Evolutionary conservation across 2,113 vertebrate species (phyloP).

Genomic region (Solea senegalensis): DNA sequence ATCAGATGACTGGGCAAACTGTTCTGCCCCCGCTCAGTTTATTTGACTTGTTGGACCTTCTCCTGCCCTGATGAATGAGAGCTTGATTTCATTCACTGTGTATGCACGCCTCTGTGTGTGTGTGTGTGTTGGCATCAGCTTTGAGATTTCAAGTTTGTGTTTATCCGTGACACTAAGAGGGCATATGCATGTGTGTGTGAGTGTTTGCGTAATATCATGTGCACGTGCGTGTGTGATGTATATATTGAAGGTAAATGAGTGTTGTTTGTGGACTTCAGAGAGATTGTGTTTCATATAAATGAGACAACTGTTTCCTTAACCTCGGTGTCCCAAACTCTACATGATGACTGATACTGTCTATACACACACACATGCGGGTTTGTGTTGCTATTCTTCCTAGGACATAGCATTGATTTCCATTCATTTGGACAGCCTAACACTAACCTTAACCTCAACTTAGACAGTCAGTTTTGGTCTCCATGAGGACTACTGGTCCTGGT

Average conservation of each 20-base stretch:
- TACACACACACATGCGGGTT: constrained; percentile 28
- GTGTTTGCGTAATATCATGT: constrained; percentile 36
- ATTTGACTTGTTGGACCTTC: constrained; percentile 65
- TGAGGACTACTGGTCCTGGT: no score
- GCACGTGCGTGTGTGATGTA: constrained; percentile 31
- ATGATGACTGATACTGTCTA: constrained; percentile 41
- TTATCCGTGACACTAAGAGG: constrained; percentile 46
- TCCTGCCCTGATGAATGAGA: constrained; percentile 61
- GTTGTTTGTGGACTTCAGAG: constrained; percentile 40
- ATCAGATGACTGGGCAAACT: constrained; percentile 62
- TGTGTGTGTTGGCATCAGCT: constrained; percentile 37
- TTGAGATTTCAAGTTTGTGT: constrained; percentile 54
- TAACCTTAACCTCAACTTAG: no score
- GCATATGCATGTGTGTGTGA: constrained; percentile 29
- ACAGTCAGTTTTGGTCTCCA: no score
- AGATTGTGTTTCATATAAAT: constrained; percentile 75
- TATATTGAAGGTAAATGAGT: constrained; percentile 39
- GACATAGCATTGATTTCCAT: no score
- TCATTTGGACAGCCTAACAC: no score
- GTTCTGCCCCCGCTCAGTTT: constrained; percentile 60
- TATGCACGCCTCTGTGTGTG: constrained; percentile 28
- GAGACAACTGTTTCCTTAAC: constrained; percentile 62
- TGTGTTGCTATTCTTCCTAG: no score
- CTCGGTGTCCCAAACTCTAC: constrained; percentile 42
- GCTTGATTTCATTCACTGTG: constrained; percentile 47